Base-by-base conservation (phyloP, 2,888 invertebrate species). In the Latheticus oryzae region DNA sequence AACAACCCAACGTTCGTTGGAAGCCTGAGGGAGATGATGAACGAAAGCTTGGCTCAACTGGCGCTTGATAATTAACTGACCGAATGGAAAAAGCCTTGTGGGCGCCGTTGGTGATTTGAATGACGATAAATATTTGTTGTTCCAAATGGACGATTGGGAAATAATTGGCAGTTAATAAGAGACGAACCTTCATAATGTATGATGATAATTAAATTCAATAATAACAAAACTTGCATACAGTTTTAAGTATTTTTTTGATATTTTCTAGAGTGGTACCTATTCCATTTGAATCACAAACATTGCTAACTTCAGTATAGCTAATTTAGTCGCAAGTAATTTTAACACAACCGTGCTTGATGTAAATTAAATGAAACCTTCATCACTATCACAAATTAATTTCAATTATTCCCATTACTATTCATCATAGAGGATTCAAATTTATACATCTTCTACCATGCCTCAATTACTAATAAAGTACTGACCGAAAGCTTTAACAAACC, bases 361-460 rank as follows among this genome's bases (percentile, higher is more conserved):
- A 45, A 45, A 45, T 45, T 45, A 45, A 32, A 45, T 42, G 42
- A 42, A 42, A 42, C 42, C 42, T 42, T 26, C 28, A 42, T 42
- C 42, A 42, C 42, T 42, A 45, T 45, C 17, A 19, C 19, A 45
- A 45, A 45, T 45, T 45, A 28, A 45, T 45, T 45, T 45, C 30
- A 45, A 19, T 45, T 45, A 30, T 45, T 45, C 21, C 17, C 19
- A 32, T 45, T 45, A 45, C 17, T 30, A 45, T 45, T 45, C 45
- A 45, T 45, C 45, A 30, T 21, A 32, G 16, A 17, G 7, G 28
- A 45, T 45, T 45, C 42, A 42, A 45, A 30, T 45, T 45, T 30
- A 30, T 45, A 45, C 28, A 45, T 45, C 30, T 42, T 42, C 15
- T 16, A 28, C 42, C 28, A 28, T 40, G 13, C 13, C 21, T 40